Evolutionary conservation across 30 jellyfish, hydroid and myxozoan species (phyloP).

Genomic region (Hydractinia echinata): DNA sequence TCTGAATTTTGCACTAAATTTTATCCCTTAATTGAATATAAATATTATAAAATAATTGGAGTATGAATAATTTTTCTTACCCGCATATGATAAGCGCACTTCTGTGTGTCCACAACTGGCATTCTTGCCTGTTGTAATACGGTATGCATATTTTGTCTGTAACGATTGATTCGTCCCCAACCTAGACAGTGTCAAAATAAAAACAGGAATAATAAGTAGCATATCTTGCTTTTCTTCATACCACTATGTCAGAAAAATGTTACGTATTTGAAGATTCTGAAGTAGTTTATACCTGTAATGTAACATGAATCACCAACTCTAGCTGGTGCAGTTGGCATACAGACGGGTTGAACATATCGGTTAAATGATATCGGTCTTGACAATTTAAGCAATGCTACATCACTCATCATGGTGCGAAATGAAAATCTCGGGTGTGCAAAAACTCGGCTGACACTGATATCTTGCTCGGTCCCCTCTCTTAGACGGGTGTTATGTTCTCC

Average conservation of each 20-base stretch:
- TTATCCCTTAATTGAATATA: neutral
- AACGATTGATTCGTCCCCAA: conserved; percentile 7
- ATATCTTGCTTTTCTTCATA: too few species aligned
- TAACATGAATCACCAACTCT: conserved; percentile 11
- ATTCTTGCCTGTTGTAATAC: conserved; percentile 10
- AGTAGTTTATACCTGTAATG: neutral
- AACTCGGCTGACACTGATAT: neutral
- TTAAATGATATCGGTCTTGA: neutral
- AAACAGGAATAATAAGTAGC: too few species aligned
- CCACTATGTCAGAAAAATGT: too few species aligned
- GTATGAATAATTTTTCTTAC: neutral
- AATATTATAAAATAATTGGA: neutral
- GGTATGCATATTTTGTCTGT: neutral
- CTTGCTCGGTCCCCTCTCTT: neutral
- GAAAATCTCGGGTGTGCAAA: neutral
- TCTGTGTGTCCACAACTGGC: conserved; percentile 14
- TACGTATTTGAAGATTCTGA: too few species aligned
- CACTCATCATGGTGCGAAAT: neutral
- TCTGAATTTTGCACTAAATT: neutral
- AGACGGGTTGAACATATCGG: conserved; percentile 16
- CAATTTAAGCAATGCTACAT: conserved; percentile 5
- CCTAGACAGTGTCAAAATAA: neutral
- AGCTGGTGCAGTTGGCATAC: conserved; percentile 11
- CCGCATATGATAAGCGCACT: conserved; percentile 2
- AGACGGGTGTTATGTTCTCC: conserved; percentile 1